Base-by-base conservation (phyloP, 2,888 invertebrate species). In the Augochlorella aurata region DNA sequence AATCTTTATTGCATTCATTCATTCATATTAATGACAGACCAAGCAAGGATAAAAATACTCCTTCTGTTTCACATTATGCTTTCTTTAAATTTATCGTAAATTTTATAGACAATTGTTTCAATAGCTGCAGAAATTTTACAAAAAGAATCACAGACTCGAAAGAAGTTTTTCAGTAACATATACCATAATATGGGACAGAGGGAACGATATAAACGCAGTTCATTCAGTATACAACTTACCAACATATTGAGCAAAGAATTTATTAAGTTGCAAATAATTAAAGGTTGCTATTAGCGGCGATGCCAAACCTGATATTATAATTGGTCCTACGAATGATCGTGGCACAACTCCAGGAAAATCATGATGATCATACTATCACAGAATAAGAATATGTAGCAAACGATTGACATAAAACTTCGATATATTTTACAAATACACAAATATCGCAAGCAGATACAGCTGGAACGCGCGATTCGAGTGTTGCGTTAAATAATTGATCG, bases 321-420 rank as follows among this genome's bases (percentile, higher is more conserved):
- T 93, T 50, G 99, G 98, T 38, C 99, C 99, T 79, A 99, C 93
- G 94, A 99, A 99, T 47, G 98, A 97, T 87, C 99, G 96, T 73
- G 99, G 99, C 79, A 99, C 99, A 81, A 99, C 99, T 82, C 99
- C 97, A 90, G 99, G 98, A 95, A 98, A 99, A 92, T 98, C 98
- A 93, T 97, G 95, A 94, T 99, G 99, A 94, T 99, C 99, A 94
- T 99, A 99, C 98, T 99, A 94, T 91, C 69, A n/a, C 70, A 79
- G 65, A 58, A 85, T 50, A 77, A 79, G 44, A 79, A 75, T 73
- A 74, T 80, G 73, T 79, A 75, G 79, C 50, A 83, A 68, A 72
- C 2, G 0, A 63, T 69, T 82, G 76, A 12, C 58, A 21, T 45
- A 21, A 50, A 29, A 68, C 52, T 58, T 50, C 45, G 52, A 14